Evolutionary conservation across 2,888 invertebrate genomes (phyloP).

Genomic region (Nomada ferruginata): DNA sequence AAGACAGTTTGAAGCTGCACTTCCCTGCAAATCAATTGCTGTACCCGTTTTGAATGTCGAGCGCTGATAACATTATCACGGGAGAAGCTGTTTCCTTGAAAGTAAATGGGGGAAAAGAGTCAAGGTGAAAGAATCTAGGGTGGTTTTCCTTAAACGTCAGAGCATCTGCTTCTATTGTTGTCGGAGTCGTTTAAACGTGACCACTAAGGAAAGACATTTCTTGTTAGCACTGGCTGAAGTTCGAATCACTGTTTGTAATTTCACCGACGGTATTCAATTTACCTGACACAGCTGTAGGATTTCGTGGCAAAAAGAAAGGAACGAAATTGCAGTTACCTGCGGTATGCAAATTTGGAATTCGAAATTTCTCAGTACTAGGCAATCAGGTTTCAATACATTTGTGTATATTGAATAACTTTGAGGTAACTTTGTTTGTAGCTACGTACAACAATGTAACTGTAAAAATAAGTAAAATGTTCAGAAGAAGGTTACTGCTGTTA

Average conservation of each 20-base stretch:
- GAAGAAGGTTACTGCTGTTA: too few species aligned
- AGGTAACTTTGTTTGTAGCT: too few species aligned
- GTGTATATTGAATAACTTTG: too few species aligned
- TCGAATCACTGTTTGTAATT: slow-evolving; percentile 16
- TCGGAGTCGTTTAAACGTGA: slow-evolving; percentile 31
- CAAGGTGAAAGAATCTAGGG: slow-evolving; percentile 15
- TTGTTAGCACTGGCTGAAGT: slow-evolving; percentile 2
- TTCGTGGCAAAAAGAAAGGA: too few species aligned
- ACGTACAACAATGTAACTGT: too few species aligned
- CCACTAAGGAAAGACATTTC: background rate
- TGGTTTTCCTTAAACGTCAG: slow-evolving; percentile 2
- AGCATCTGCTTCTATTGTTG: slow-evolving; percentile 13
- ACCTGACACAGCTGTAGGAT: background rate
- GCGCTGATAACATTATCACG: too few species aligned
- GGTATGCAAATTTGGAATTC: too few species aligned
- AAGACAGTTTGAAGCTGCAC: slow-evolving; percentile 24
- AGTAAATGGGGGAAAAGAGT: slow-evolving; percentile 38
- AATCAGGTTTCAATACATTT: too few species aligned
- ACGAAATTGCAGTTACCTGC: too few species aligned
- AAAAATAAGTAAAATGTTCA: too few species aligned
- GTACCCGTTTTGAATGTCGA: slow-evolving; percentile 68
- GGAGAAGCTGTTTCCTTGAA: slow-evolving; percentile 52
- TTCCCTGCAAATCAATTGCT: slow-evolving; percentile 73
- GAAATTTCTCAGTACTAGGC: too few species aligned
- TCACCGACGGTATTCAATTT: background rate